Conservation (phyloP, 2,797 vertebrate genomes). For the Enteromius paludinosus region DNA sequence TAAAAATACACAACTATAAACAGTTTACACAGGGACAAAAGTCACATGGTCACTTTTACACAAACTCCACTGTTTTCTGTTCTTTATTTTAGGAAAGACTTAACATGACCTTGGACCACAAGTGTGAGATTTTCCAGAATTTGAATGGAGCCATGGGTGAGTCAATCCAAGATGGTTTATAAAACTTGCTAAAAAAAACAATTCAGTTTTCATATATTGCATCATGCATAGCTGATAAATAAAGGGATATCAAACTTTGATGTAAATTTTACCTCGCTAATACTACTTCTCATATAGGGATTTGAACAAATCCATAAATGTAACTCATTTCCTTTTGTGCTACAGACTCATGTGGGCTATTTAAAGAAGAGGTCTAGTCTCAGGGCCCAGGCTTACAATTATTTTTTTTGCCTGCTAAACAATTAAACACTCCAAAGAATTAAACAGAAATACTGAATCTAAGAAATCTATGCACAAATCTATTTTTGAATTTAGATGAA, state of each 20-base stretch:
- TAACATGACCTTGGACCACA: conserved; percentile 97
- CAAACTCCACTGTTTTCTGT: conserved; percentile 32
- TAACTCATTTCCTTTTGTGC: neutral
- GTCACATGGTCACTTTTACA: neutral
- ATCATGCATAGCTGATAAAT: neutral
- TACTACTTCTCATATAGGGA: neutral
- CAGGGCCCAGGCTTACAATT: neutral
- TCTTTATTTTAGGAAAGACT: conserved; percentile 81
- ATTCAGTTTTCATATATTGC: neutral
- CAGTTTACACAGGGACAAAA: conserved; percentile 17
- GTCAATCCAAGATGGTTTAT: conserved; percentile 55
- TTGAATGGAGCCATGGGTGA: conserved; percentile 94
- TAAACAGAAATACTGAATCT: neutral
- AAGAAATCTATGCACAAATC: neutral
- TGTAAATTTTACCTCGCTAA: neutral
- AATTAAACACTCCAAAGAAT: neutral
- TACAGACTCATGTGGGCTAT: neutral
- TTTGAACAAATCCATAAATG: neutral
- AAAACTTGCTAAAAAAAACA: conserved; percentile 13
- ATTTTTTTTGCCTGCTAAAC: neutral
- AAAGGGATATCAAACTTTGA: neutral
- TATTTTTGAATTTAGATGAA: conserved; percentile 81
- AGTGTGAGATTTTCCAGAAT: conserved; percentile 95
- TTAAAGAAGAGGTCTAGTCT: neutral
- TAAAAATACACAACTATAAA: conserved; percentile 39